These are phyloP conservation scores for Rhodophaea formosa DNA, from an alignment of 2,888 invertebrate genomes.

Conservation along the genomic window DNA sequence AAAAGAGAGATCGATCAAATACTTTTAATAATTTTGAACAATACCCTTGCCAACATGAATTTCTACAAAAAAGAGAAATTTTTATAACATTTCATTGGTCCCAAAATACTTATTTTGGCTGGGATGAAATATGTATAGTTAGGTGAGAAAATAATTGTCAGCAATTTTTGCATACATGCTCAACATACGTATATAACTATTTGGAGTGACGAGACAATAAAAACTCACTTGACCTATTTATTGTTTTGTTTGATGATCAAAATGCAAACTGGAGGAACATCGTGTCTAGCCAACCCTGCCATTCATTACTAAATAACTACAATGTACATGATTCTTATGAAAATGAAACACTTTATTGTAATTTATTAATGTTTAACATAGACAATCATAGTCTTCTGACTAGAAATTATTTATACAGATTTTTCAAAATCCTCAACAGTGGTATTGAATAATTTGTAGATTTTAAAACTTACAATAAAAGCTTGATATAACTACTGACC, in stretches of 20 bases:
- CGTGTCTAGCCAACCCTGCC: conserved; percentile 20
- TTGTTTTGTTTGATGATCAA: no score
- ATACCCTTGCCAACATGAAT: background rate
- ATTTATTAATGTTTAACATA: conserved; percentile 56
- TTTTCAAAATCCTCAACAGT: conserved; percentile 54
- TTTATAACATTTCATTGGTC: conserved; percentile 18
- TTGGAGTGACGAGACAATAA: no score
- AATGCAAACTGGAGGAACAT: no score
- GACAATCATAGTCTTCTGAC: conserved; percentile 75
- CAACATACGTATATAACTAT: no score
- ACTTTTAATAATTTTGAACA: background rate
- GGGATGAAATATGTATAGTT: conserved; percentile 1
- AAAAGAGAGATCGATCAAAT: background rate
- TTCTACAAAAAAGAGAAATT: background rate
- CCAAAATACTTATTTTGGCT: conserved; percentile 13
- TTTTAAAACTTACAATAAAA: conserved; percentile 56
- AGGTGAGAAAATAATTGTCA: no score
- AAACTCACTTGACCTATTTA: no score
- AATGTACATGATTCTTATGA: conserved; percentile 30
- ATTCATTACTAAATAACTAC: conserved; percentile 15
- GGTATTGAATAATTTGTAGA: conserved; percentile 51
- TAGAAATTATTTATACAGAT: conserved; percentile 73
- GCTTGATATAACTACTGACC: conserved; percentile 70
- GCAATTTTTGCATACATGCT: no score
- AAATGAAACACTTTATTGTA: conserved; percentile 33